Evolutionary conservation across 2,797 vertebrate species (phyloP), one percentile per base, ranked within the genome.

Genomic region (Enteromius viviparus): DNA sequence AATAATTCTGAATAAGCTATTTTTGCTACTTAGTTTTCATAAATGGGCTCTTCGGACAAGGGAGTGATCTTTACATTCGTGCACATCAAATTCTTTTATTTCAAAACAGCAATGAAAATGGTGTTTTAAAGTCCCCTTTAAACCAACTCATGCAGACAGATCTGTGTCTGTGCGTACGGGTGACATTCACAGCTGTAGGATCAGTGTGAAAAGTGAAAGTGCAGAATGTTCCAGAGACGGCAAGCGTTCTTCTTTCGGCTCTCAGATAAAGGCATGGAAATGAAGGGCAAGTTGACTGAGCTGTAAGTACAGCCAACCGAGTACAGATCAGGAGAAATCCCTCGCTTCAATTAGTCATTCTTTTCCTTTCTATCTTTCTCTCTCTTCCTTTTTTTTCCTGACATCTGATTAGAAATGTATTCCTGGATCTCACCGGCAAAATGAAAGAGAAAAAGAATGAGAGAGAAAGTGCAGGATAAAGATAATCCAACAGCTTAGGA

Each of bases 401-500:
- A 86, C 78, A 82, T 89, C 86, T 89, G 85, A 89, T 90, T 89
- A 90, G 85, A 87, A 89, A 88, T 86, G 81, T 87, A 89, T 87
- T 89, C 76, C 76, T 85, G 82, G 70, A 87, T 85, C 84, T 76
- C 81, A 80, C 55, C 80, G 58, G 81, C 55, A 83, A 84, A 88
- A 84, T 72, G 58, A 80, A 68, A 78, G 60, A 53, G 86, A 91
- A 89, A 92, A 87, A 87, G 88, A 42, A 51, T 4, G 68, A 42
- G 40, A 86, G 84, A 68, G 78, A 81, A 83, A 86, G 74, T 64
- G 76, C 70, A 53, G 71, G 80, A 89, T 76, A 77, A 64, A 92
- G 91, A 92, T 88, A 89, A 91, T 90, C 87, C 86, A 40, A 0
- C 89, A 93, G 87, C 76, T 89, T 86, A 85, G 47, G 83, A 68